Evolutionary conservation across 2,888 invertebrate species (phyloP).

Genomic region (Volucella zonaria): DNA sequence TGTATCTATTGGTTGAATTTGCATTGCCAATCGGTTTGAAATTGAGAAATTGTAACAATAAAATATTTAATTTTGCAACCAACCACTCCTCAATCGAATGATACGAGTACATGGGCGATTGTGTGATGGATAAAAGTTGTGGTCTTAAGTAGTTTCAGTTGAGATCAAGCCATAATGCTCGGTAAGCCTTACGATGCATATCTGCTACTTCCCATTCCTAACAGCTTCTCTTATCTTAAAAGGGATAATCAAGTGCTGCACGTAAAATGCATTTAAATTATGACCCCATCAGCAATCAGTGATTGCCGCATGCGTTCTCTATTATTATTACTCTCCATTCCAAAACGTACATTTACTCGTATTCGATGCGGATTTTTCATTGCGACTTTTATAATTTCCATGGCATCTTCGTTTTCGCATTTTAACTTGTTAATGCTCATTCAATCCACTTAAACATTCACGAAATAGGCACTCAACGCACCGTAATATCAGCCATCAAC

Average conservation of each 20-base stretch:
- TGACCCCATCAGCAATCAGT: constrained; percentile 12
- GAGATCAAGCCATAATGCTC: no score
- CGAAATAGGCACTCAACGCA: constrained; percentile 32
- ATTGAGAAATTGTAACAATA: background rate
- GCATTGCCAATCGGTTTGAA: background rate
- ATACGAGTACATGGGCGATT: no score
- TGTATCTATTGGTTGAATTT: constrained; percentile 25
- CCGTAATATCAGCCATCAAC: background rate
- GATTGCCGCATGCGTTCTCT: constrained; percentile 17
- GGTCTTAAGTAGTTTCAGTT: no score
- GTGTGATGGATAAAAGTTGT: background rate
- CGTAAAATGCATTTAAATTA: constrained; percentile 53
- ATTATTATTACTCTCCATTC: constrained; percentile 33
- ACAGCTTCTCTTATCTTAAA: constrained; percentile 40
- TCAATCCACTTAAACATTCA: constrained; percentile 41
- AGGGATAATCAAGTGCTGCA: constrained; percentile 50
- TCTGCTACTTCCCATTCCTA: no score
- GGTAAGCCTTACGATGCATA: no score
- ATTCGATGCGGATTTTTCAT: constrained; percentile 32
- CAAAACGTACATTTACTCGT: constrained; percentile 31
- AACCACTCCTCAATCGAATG: background rate
- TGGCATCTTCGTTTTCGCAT: constrained; percentile 14
- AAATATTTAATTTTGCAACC: background rate
- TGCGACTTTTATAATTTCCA: constrained; percentile 37
- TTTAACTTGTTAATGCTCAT: constrained; percentile 57